These are phyloP conservation scores for Crocuta crocuta DNA, from an alignment of 2,113 vertebrate species.

Conservation along the genomic window DNA sequence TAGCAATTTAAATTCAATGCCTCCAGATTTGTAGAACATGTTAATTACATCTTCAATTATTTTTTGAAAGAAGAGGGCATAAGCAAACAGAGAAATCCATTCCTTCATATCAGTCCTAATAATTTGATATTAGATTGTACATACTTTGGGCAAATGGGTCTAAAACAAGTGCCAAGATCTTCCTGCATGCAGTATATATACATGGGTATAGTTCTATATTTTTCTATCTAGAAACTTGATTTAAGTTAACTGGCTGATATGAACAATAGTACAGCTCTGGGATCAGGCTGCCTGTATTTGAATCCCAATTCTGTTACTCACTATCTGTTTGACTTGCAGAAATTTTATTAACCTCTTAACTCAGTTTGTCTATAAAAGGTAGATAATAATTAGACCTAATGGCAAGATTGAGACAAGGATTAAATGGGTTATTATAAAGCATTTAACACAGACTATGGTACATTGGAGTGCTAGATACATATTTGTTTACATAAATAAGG, in stretches of 20 bases:
- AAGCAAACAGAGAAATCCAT: conserved; percentile 1
- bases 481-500: not conserved
- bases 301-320: not conserved
- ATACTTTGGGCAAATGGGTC: not conserved
- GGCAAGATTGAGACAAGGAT: not conserved
- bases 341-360: not conserved
- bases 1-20: conserved; percentile 58
- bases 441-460: not conserved
- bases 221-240: not conserved
- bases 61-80: not conserved
- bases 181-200: not conserved
- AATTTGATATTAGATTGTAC: not conserved
- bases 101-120: not conserved
- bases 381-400: not conserved
- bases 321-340: not conserved
- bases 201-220: not conserved
- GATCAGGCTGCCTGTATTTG: not conserved
- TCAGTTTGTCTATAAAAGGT: not conserved
- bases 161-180: not conserved
- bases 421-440: not conserved
- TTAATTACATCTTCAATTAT: conserved; percentile 47
- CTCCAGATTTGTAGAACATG: conserved; percentile 16
- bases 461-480: not conserved
- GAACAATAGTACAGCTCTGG: not conserved
- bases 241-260: not conserved